Evolutionary conservation across 2,113 vertebrate genomes (phyloP), one percentile per base, ranked within the genome.

Genomic region (Lycaon pictus): DNA sequence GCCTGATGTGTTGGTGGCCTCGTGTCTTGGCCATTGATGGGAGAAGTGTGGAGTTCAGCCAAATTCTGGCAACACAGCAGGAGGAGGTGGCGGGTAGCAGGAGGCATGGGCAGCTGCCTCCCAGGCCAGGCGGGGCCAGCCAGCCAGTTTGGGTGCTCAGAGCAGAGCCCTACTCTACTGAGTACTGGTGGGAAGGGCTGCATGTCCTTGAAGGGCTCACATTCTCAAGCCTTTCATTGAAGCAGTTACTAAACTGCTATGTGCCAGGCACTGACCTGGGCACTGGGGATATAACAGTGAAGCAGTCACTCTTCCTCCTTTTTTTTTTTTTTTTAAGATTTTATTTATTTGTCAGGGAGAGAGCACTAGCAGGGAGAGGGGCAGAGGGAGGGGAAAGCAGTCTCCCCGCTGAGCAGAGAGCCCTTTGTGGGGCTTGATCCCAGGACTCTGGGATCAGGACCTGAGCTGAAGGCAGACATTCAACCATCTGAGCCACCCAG

Each of bases 41-140:
- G 32, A 37, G 27, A 67, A 93, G 2, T 35, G 2, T 93, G 97
- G 84, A 67, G 71, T 82, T 69, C 19, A 56, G 95, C 92, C 96
- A 96, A n/a, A 29, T 35, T 81, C 93, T 95, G 88, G 27, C 77
- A 82, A 8, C 71, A 56, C 4, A 15, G 11, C 48, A 72, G 37
- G 25, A 71, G 83, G 92, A 25, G 35, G 60, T n/a, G 19, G 56
- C 0, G 1, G 23, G 71, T 67, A 23, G 32, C 56, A 60, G 43
- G 71, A 88, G 60, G 27, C 56, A 67, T 56, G 84, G 62, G 76
- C 9, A 35, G 80, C 69, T 0, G 0, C 13, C 32, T 93, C 91
- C 8, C 12, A 11, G 5, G 76, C 11, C 62, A 51, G 35, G 58
- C 4, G 32, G 60, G 27, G 32, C 77, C 37, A 55, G 90, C 22